phyloP scores from a whole-genome alignment of 2,888 invertebrate species.

The Atrina japonica region DNA sequence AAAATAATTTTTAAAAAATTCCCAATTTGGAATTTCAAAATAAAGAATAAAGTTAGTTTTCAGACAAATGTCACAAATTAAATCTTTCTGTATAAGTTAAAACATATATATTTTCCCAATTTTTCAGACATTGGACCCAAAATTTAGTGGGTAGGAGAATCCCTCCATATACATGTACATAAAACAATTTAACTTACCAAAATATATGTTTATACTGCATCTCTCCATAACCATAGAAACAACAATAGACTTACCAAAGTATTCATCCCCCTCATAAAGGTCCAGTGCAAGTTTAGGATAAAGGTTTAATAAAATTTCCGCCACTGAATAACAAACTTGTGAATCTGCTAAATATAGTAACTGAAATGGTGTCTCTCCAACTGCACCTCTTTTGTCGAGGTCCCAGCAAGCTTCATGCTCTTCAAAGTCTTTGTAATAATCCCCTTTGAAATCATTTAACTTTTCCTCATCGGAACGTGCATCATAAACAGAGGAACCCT shows the following conservation, averaged over 20 bases:
- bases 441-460: slow-evolving; percentile 60
- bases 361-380: slow-evolving; percentile 97
- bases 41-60: too few species aligned
- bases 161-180: too few species aligned
- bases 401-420: slow-evolving; percentile 94
- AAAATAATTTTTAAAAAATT: too few species aligned
- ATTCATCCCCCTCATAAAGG: slow-evolving; percentile 98
- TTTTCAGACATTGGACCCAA: too few species aligned
- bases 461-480: slow-evolving; percentile 62
- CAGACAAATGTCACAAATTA: too few species aligned
- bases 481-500: slow-evolving; percentile 56
- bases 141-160: too few species aligned
- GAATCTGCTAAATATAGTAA: slow-evolving; percentile 97
- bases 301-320: slow-evolving; percentile 92
- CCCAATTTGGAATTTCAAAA: too few species aligned
- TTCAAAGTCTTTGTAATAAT: slow-evolving; percentile 67
- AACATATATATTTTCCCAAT: too few species aligned
- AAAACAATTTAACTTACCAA: too few species aligned
- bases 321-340: slow-evolving; percentile 89
- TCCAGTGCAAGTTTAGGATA: slow-evolving; percentile 95
- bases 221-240: too few species aligned
- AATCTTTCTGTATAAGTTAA: too few species aligned
- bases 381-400: slow-evolving; percentile 95
- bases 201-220: too few species aligned
- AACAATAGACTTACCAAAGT: slow-evolving; percentile 91